Conservation (phyloP, 2,113 vertebrate genomes). For the Ursus arctos region DNA sequence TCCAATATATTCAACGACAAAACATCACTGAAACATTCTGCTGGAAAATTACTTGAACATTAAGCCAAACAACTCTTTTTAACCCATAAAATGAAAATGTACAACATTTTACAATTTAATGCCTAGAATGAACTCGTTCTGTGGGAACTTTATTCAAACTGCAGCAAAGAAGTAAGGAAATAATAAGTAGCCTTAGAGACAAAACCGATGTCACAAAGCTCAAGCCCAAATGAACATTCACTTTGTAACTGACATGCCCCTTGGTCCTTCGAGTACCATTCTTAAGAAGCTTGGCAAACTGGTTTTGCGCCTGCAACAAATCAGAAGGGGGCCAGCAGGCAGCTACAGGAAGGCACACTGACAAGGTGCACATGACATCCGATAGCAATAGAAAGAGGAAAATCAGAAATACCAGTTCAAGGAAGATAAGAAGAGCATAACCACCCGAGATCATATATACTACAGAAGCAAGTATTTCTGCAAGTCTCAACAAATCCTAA, state of each 20-base stretch:
- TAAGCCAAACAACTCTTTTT: neutral
- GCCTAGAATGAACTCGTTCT: slow-evolving; percentile 3
- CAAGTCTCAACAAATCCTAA: neutral
- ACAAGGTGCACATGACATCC: neutral
- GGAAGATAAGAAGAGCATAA: neutral
- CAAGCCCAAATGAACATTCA: slow-evolving; percentile 19
- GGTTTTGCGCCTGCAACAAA: neutral
- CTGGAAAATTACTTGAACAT: slow-evolving; percentile 41
- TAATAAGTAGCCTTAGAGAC: neutral
- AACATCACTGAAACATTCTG: slow-evolving; percentile 6
- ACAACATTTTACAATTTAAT: neutral
- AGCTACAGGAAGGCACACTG: neutral
- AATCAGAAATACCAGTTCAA: slow-evolving; percentile 15
- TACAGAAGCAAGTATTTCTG: slow-evolving; percentile 19
- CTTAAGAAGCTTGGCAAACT: neutral
- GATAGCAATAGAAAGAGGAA: slow-evolving; percentile 22
- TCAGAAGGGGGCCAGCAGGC: neutral
- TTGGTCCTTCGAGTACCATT: neutral
- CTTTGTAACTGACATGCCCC: neutral
- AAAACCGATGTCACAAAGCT: neutral
- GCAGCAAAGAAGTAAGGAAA: neutral
- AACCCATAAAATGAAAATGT: slow-evolving; percentile 32
- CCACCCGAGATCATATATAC: neutral
- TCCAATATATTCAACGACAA: neutral
- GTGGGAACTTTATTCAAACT: neutral